Evolutionary conservation across 53 echinoderm and acorn worm genomes (phyloP).

Genomic region (Astropecten irregularis): DNA sequence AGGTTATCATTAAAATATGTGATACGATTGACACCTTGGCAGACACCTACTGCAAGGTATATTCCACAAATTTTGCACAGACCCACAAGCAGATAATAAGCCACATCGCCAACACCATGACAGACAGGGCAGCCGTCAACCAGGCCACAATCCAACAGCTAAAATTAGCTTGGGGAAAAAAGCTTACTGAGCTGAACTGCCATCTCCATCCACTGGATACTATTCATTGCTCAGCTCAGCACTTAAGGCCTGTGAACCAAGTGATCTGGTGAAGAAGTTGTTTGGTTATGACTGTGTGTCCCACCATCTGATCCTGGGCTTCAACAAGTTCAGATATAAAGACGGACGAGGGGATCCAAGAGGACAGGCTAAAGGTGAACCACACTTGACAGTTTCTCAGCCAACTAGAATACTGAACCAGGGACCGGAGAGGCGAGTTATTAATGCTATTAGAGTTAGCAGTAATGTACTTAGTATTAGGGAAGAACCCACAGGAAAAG

Average conservation of each 20-base stretch:
- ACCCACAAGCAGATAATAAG: background rate
- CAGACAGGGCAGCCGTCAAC: constrained; percentile 62
- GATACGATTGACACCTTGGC: background rate
- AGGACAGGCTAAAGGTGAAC: too few relatives aligned
- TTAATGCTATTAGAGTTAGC: too few relatives aligned
- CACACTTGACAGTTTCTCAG: too few relatives aligned
- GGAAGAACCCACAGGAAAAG: too few relatives aligned
- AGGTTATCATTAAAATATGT: constrained; percentile 25
- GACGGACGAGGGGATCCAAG: constrained; percentile 50
- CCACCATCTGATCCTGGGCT: background rate
- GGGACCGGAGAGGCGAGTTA: too few relatives aligned
- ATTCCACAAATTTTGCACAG: background rate
- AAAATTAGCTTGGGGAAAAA: constrained; percentile 34
- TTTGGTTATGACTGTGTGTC: background rate
- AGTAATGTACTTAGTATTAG: too few relatives aligned
- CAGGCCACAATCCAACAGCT: constrained; percentile 58
- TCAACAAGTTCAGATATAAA: constrained; percentile 63
- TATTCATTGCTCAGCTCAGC: constrained; percentile 35
- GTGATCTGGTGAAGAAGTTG: constrained; percentile 8
- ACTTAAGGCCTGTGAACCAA: constrained; percentile 28
- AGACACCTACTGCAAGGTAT: background rate
- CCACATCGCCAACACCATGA: constrained; percentile 53
- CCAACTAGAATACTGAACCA: too few relatives aligned
- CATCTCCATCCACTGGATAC: constrained; percentile 61
- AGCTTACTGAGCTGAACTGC: constrained; percentile 37